Conservation (phyloP, 2,797 vertebrate species). For the Sebastes minor region DNA sequence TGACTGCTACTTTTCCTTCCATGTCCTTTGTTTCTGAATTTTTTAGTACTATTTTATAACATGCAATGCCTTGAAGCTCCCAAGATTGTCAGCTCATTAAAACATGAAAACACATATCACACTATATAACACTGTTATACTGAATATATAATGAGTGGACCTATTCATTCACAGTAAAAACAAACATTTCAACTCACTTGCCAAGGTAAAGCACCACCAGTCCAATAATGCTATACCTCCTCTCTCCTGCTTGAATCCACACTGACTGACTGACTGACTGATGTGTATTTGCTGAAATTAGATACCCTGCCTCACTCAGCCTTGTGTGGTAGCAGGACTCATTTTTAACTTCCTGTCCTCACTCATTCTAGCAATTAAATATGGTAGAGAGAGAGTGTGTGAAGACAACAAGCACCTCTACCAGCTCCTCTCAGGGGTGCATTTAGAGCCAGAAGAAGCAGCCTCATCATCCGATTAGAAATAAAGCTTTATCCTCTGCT, state of each 20-base stretch:
- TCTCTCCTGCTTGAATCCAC: conserved; percentile 31
- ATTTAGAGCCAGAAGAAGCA: conserved; percentile 18
- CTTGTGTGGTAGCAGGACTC: conserved; percentile 20
- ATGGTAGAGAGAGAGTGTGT: not conserved
- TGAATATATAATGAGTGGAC: not conserved
- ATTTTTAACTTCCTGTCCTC: conserved; percentile 46
- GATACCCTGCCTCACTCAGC: conserved; percentile 50
- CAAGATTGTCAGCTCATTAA: not conserved
- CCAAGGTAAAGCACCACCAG: conserved; percentile 3
- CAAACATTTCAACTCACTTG: conserved; percentile 23
- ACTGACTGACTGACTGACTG: conserved; percentile 29
- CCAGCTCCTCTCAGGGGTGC: not conserved
- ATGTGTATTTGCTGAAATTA: conserved; percentile 62
- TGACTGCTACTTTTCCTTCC: not conserved
- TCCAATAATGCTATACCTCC: not conserved
- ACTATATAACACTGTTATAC: not conserved
- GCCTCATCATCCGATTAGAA: conserved; percentile 69
- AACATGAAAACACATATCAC: not conserved
- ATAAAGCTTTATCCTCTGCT: conserved; percentile 52
- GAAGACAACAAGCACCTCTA: not conserved
- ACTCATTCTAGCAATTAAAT: conserved; percentile 11
- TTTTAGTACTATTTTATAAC: not conserved
- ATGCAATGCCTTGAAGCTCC: not conserved
- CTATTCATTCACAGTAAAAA: not conserved
- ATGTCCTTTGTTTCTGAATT: not conserved